These are phyloP conservation scores for Epinotia nisella DNA, from an alignment of 2,888 invertebrate genomes.

Conservation along the genomic window DNA sequence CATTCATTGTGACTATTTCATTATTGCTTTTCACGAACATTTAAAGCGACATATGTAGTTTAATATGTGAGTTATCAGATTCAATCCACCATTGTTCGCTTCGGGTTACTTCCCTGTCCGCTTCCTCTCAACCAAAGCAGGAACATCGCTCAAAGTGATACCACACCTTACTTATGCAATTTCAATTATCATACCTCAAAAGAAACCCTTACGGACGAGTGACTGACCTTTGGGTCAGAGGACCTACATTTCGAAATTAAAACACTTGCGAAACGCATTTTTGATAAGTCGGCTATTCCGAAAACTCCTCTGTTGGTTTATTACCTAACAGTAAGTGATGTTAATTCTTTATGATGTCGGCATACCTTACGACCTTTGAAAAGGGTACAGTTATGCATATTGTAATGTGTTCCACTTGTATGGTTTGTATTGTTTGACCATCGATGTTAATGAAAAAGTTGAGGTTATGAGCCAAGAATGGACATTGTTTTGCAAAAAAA, in stretches of 20 bases:
- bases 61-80: too few species aligned
- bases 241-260: slow-evolving; percentile 30
- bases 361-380: slow-evolving; percentile 30
- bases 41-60: too few species aligned
- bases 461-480: background rate
- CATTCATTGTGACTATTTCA: too few species aligned
- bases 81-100: background rate
- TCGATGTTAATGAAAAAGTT: background rate
- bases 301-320: slow-evolving; percentile 48
- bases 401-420: slow-evolving; percentile 26
- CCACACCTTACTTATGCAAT: slow-evolving; percentile 60
- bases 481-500: background rate
- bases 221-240: slow-evolving; percentile 27
- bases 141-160: slow-evolving; percentile 19
- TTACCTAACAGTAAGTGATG: slow-evolving; percentile 51
- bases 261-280: slow-evolving; percentile 51
- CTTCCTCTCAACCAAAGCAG: background rate
- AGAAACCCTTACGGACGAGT: slow-evolving; percentile 20
- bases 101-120: background rate
- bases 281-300: slow-evolving; percentile 49
- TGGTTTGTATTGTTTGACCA: background rate
- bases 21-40: too few species aligned
- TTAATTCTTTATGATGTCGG: slow-evolving; percentile 28
- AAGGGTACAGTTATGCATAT: slow-evolving; percentile 33
- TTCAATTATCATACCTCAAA: slow-evolving; percentile 52